Evolutionary conservation across 2,888 invertebrate species (phyloP), one percentile per base, ranked within the genome.

Genomic region (Heteromurus nitidus): DNA sequence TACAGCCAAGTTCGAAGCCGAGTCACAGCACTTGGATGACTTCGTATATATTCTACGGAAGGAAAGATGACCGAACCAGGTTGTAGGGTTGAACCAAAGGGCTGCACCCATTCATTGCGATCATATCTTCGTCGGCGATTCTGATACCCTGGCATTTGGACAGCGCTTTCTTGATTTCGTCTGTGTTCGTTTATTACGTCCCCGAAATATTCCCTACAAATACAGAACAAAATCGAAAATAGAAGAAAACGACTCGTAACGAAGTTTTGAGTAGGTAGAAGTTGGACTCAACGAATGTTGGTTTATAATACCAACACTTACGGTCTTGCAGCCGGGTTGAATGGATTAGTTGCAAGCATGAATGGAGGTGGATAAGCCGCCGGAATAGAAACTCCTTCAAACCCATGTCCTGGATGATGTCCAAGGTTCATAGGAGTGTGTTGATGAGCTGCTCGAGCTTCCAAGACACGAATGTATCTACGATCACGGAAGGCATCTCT

Each of bases 1-100:
- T 94, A 94, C 31, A 98, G 90, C 96, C 96, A 98, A 0, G 95
- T 95, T 83, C 95, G 93, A 73, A 98, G 91, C 0, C 97, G 93
- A 89, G 95, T 94, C 84, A 94, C 91, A 89, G 95, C 94, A 16
- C 94, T 93, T 75, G 94, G 94, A 90, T 96, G 91, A 24, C 47
- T 55, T 44, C 80, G 72, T 58, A 87, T 80, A 62, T 86, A 87
- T 24, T 87, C 85, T 1, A 85, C 76, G 11, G 85, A 85, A 1
- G 85, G 82, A 22, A 80, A 84, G 24, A 83, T 76, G 3, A 79
- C 82, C 5, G 85, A 80, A 13, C 85, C 85, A 28, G 82, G 70
- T 68, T 77, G 82, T 2, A 85, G 60, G 3, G 85, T 76, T 7
- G 83, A 72, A 31, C 83, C 73, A 68, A 86, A 85, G 0, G 87